Conservation (phyloP, 1,140 invertebrate genomes). For the Tetragnatha versicolor region DNA sequence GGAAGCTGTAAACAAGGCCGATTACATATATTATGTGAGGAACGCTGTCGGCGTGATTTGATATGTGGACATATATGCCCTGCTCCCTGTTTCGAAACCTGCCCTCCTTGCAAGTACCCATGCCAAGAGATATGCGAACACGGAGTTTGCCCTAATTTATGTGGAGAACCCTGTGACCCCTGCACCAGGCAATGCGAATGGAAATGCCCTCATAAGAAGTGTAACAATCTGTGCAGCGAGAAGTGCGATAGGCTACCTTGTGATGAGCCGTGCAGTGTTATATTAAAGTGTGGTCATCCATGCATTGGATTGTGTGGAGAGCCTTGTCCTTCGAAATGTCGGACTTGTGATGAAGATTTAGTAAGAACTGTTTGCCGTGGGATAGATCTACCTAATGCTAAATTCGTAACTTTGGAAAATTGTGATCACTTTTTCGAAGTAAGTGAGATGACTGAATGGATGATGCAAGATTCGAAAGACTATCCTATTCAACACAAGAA, state of each 20-base stretch:
- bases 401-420: conserved; percentile 70
- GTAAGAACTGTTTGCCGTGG: conserved; percentile 68
- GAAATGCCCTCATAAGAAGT: conserved; percentile 68
- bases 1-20: conserved; percentile 60
- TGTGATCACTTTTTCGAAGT: conserved; percentile 72
- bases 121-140: conserved; percentile 56
- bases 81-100: conserved; percentile 55
- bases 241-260: conserved; percentile 70
- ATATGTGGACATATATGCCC: conserved; percentile 63
- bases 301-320: conserved; percentile 77
- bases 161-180: conserved; percentile 50
- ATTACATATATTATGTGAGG: conserved; percentile 67
- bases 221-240: conserved; percentile 69
- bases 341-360: conserved; percentile 66
- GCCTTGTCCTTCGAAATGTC: conserved; percentile 66
- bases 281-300: conserved; percentile 72
- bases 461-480: conserved; percentile 60
- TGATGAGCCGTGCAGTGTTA: conserved; percentile 65
- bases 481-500: conserved; percentile 67
- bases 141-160: conserved; percentile 30
- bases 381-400: conserved; percentile 62
- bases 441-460: conserved; percentile 68
- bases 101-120: conserved; percentile 58
- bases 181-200: conserved; percentile 59
- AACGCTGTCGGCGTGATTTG: conserved; percentile 60